These are phyloP conservation scores for Todiramphus chloris DNA, from an alignment of 2,113 vertebrate genomes.

Conservation along the genomic window DNA sequence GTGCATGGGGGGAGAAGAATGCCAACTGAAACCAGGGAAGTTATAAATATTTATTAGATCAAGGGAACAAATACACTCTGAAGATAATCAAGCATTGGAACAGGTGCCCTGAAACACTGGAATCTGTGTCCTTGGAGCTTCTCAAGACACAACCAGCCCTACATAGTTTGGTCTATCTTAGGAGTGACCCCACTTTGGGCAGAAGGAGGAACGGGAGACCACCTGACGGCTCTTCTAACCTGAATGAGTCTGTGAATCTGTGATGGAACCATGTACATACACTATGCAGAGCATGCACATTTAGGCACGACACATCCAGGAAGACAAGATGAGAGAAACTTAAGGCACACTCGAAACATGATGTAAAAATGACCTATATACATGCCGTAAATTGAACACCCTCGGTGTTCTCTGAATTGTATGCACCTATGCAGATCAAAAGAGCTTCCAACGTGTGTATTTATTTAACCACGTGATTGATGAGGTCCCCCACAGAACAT, in stretches of 20 bases:
- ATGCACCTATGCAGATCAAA: background rate
- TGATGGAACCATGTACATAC: background rate
- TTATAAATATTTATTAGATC: background rate
- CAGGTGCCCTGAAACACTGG: background rate
- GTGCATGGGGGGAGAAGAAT: fast-evolving
- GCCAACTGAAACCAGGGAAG: background rate
- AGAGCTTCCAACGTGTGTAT: background rate
- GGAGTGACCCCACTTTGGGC: fast-evolving
- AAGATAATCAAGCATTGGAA: background rate
- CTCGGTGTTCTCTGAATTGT: background rate
- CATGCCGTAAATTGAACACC: background rate
- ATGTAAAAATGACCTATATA: background rate
- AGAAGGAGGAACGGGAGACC: background rate
- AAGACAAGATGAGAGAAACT: background rate
- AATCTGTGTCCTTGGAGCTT: background rate
- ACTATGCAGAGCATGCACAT: background rate
- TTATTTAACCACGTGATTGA: background rate
- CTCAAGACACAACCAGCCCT: background rate
- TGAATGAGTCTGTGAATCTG: background rate
- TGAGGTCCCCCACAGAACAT: background rate
- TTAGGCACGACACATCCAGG: background rate
- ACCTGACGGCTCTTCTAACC: background rate
- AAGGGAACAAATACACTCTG: background rate
- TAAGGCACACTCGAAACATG: background rate
- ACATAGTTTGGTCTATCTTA: background rate